Evolutionary conservation across 2,888 invertebrate genomes (phyloP), one percentile per base, ranked within the genome.

Genomic region (Alloscopus bannaensis): DNA sequence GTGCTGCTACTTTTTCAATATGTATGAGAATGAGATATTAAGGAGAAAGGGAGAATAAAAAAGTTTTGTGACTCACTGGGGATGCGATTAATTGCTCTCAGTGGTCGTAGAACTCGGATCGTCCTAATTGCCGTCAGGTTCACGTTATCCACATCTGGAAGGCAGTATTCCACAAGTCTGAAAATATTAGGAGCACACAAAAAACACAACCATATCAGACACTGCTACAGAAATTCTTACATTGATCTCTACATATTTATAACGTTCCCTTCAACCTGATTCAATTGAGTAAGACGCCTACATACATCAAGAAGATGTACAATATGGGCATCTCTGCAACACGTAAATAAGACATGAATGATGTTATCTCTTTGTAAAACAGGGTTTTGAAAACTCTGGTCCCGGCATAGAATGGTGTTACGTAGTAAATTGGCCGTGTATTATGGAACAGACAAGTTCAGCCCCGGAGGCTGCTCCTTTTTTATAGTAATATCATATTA

Each of bases 51-150:
- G 42, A 26, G 36, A 28, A 66, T 45, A n/a, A n/a, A n/a, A 70
- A 82, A 71, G 76, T 42, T 81, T 69, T 75, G 73, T 79, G 87
- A 93, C 96, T 95, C 91, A 96, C 99, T 99, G 88, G 99, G 99
- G 92, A 99, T 99, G 89, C 99, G 93, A 91, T 99, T 99, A 90
- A 99, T 99, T 84, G 99, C 99, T 86, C 99, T 91, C 85, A 99
- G 91, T 60, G 99, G 99, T 88, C 99, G 91, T 83, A 99, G 91
- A 83, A 99, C 99, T 88, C 99, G 92, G 88, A 99, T 98, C 83
- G 99, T 99, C 87, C 99, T 92, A 88, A 99, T 99, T 76, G 99
- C 98, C 82, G 99, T 97, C 88, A 99, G 91, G 90, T 99, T 99
- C 89, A 99, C 94, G 90, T 98, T 98, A 89, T 98, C 97, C 88